These are phyloP conservation scores for Cheilosia urbana DNA, from an alignment of 2,888 invertebrate genomes.

Conservation along the genomic window DNA sequence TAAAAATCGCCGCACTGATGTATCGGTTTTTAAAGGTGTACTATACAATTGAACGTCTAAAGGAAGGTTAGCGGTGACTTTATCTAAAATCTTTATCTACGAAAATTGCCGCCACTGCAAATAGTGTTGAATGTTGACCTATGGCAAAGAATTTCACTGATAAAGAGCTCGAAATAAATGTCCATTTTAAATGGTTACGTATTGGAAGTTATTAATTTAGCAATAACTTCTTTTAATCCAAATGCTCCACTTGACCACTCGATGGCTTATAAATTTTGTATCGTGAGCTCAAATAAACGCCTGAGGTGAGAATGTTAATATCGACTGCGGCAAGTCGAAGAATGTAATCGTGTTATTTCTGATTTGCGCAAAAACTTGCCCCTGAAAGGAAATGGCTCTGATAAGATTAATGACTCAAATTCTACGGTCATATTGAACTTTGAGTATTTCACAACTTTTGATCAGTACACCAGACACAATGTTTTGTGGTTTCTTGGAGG, in stretches of 20 bases:
- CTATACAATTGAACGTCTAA: background rate
- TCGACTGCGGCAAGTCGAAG: conserved; percentile 9
- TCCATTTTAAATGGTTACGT: conserved; percentile 1
- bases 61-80: background rate
- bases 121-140: conserved; percentile 49
- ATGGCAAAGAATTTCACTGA: conserved; percentile 27
- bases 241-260: background rate
- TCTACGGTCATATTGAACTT: background rate
- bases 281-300: background rate
- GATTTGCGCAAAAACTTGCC: conserved; percentile 6
- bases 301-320: background rate
- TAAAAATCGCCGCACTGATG: conserved; percentile 4
- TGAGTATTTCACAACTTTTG: conserved; percentile 9
- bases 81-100: too few species aligned
- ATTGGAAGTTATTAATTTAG: background rate
- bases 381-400: conserved; percentile 10
- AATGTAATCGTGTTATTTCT: conserved; percentile 30
- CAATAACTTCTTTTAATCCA: conserved; percentile 4
- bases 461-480: background rate
- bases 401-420: conserved; percentile 42
- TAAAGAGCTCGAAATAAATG: background rate
- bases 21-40: conserved; percentile 12
- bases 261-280: background rate
- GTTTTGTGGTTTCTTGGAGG: background rate
- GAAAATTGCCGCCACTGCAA: background rate